These are phyloP conservation scores for Atta colombica DNA, from an alignment of 1,140 invertebrate species.

Conservation along the genomic window DNA sequence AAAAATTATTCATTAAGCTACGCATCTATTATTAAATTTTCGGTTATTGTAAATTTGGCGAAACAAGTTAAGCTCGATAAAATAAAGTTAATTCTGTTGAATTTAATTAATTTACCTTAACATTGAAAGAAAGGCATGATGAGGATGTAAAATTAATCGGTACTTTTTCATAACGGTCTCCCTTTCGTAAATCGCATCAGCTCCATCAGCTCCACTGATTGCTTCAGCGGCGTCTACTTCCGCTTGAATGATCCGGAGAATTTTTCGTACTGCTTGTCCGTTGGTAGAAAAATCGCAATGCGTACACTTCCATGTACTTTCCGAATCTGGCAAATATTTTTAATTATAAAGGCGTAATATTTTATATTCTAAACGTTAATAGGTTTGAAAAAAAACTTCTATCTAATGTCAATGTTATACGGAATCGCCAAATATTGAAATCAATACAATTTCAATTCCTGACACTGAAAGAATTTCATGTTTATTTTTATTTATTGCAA, in stretches of 20 bases:
- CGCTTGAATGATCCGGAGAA: slow-evolving; percentile 82
- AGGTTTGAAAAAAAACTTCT: neutral
- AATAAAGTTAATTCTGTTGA: neutral
- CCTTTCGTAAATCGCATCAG: slow-evolving; percentile 88
- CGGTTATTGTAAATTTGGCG: too few relatives aligned
- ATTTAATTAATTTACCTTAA: slow-evolving; percentile 84
- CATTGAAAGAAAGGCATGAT: slow-evolving; percentile 90
- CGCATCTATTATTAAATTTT: too few relatives aligned
- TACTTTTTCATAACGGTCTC: slow-evolving; percentile 89
- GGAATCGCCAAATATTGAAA: neutral
- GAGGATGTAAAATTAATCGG: slow-evolving; percentile 90
- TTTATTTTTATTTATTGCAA: neutral
- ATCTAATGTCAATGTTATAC: neutral
- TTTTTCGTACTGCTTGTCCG: slow-evolving; percentile 87
- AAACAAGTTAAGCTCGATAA: neutral
- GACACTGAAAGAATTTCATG: neutral
- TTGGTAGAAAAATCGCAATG: slow-evolving; percentile 89
- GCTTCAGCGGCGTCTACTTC: slow-evolving; percentile 83
- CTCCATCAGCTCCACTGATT: slow-evolving; percentile 84
- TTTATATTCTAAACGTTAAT: slow-evolving; percentile 19
- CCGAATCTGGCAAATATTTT: slow-evolving; percentile 81
- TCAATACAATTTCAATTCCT: slow-evolving; percentile 5
- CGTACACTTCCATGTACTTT: slow-evolving; percentile 91
- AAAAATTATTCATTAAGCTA: neutral
- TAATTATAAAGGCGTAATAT: neutral